Percentiles rank a stretch among this genome's conserved stretches.
phyloP scores from a whole-genome alignment of 2,797 vertebrate species.

The Urosaurus nigricauda region DNA sequence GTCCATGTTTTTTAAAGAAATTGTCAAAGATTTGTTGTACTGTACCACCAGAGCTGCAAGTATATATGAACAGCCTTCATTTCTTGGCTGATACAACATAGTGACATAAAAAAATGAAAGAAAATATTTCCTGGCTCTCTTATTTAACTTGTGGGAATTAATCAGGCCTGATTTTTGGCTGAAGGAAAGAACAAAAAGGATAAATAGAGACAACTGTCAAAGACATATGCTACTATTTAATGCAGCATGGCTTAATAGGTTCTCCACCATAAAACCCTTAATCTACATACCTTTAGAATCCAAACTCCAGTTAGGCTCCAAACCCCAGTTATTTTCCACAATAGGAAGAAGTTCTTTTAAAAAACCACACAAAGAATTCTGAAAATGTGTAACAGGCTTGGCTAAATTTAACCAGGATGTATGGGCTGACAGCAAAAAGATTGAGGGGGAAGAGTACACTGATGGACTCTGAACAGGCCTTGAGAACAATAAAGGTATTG shows the following conservation, averaged over 20 bases:
- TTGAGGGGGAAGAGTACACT: not conserved
- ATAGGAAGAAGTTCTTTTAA: not conserved
- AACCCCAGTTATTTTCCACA: conserved; percentile 3
- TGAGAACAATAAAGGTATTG: not conserved
- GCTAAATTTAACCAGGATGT: not conserved
- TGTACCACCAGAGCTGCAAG: not conserved
- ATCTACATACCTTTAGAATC: not conserved
- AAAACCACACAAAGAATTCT: not conserved
- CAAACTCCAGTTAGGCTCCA: not conserved
- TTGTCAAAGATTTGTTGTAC: not conserved
- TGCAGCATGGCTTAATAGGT: not conserved
- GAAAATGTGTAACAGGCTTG: not conserved
- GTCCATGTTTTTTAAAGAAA: not conserved
- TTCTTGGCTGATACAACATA: not conserved
- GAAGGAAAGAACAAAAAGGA: not conserved
- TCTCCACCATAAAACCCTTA: not conserved
- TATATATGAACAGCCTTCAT: not conserved
- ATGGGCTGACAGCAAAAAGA: not conserved
- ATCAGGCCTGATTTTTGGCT: conserved; percentile 13
- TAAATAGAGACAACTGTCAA: not conserved
- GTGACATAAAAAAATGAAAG: not conserved
- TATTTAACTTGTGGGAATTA: not conserved
- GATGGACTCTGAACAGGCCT: conserved; percentile 30
- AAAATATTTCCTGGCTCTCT: not conserved
- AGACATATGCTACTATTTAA: not conserved